Conservation (phyloP, 2,113 vertebrate genomes). For the Columba livia region DNA sequence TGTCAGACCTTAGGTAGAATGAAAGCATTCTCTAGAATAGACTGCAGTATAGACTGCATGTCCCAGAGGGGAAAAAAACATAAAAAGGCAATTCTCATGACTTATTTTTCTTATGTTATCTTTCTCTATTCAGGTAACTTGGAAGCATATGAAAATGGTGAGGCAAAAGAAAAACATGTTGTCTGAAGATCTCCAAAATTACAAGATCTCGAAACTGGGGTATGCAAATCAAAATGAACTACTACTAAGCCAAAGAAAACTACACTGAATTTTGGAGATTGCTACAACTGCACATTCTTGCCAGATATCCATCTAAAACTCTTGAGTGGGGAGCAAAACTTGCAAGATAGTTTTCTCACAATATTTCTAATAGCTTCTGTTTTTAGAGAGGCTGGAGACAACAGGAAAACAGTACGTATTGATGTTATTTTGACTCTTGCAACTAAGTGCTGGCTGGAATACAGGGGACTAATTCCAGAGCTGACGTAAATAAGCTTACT, state of each 20-base stretch:
- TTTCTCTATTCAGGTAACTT: neutral
- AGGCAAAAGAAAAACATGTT: neutral
- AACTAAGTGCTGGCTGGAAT: conserved; percentile 35
- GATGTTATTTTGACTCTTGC: conserved; percentile 44
- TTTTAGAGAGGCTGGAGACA: conserved; percentile 46
- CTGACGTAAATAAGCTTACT: conserved; percentile 54
- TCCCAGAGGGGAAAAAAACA: neutral
- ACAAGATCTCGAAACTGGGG: neutral
- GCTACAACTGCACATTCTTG: neutral
- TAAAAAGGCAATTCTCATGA: neutral
- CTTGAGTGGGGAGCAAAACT: neutral
- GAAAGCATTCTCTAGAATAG: neutral
- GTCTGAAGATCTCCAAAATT: neutral
- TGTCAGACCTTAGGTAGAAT: neutral
- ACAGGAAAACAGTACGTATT: conserved; percentile 21
- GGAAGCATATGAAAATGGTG: neutral
- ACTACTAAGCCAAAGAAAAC: neutral
- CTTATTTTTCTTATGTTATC: neutral
- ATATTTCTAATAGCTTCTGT: conserved; percentile 49
- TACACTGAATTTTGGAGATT: neutral
- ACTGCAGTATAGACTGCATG: neutral
- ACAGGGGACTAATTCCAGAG: conserved; percentile 38
- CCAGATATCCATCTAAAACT: neutral
- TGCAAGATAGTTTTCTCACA: conserved; percentile 35
- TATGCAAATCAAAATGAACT: neutral